A percentile compares a stretch with the other conserved stretches of the same genome.
phyloP scores from a whole-genome alignment of 2,113 vertebrate genomes.

The Oxyura jamaicensis region DNA sequence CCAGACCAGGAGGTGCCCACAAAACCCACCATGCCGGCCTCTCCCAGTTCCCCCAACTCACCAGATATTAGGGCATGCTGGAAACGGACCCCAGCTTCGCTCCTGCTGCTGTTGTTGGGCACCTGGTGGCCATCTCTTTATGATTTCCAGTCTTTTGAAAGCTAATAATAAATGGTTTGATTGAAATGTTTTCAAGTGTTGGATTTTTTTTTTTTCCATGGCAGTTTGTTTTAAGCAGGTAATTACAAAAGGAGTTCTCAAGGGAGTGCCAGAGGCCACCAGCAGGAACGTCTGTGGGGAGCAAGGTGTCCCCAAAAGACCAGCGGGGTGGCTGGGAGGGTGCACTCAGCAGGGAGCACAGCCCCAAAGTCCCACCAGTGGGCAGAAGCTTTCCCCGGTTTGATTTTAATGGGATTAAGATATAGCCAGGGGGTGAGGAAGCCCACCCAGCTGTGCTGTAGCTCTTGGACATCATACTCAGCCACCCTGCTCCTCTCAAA shows the following conservation, averaged over 20 bases:
- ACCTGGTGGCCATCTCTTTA: background rate
- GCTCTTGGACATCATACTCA: background rate
- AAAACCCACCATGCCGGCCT: background rate
- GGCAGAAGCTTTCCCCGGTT: background rate
- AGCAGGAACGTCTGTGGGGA: background rate
- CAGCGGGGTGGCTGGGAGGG: background rate
- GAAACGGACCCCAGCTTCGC: background rate
- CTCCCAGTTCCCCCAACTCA: background rate
- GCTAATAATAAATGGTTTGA: background rate
- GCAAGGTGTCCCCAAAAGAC: background rate
- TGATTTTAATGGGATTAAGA: background rate
- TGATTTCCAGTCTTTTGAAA: background rate
- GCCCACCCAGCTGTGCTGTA: accelerated
- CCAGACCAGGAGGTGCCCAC: background rate
- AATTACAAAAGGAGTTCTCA: background rate
- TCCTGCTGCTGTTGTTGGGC: background rate
- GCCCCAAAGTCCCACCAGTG: background rate
- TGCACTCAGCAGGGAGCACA: accelerated
- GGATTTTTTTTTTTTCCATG: background rate
- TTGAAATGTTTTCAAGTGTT: background rate
- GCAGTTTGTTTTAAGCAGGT: background rate
- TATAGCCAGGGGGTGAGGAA: background rate
- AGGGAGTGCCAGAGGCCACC: background rate
- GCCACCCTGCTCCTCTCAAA: background rate
- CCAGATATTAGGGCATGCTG: background rate